These are phyloP conservation scores for Glaucopsyche alexis DNA, from an alignment of 2,888 invertebrate species.

Conservation along the genomic window DNA sequence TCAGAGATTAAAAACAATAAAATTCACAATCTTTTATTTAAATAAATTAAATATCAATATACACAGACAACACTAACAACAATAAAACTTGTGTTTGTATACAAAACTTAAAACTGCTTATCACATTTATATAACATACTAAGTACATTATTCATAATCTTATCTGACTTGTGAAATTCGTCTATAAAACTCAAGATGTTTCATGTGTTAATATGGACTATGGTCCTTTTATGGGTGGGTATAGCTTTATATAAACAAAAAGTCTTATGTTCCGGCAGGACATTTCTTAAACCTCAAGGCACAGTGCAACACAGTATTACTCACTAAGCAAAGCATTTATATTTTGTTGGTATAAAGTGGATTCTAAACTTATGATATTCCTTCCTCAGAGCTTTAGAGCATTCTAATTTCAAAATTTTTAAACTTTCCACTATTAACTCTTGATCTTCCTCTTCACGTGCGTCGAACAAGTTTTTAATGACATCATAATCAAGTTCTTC, in stretches of 20 bases:
- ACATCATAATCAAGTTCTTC: conserved; percentile 69
- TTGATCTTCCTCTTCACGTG: conserved; percentile 58
- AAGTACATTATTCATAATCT: too few relatives aligned
- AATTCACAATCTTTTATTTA: neutral
- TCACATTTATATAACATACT: conserved; percentile 10
- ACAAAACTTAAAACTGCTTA: conserved; percentile 4
- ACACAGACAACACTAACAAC: neutral
- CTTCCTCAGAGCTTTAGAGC: conserved; percentile 62
- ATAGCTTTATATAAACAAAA: neutral
- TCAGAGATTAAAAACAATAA: too few relatives aligned
- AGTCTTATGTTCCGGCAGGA: neutral
- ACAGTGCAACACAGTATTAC: neutral
- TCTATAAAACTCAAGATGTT: too few relatives aligned
- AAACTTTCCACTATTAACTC: conserved; percentile 60
- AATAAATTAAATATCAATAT: conserved; percentile 27
- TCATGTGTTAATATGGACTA: too few relatives aligned
- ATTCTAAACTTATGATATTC: conserved; percentile 62
- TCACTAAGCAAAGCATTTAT: conserved; percentile 8
- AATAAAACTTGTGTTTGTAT: conserved; percentile 1
- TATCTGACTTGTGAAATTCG: too few relatives aligned
- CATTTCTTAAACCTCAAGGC: conserved; percentile 4
- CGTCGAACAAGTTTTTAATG: conserved; percentile 62
- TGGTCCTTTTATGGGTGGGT: too few relatives aligned
- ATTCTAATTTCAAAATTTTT: conserved; percentile 61
- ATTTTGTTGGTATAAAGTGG: conserved; percentile 22